phyloP scores from a whole-genome alignment of 2,888 invertebrate species.

The Hirudinaria manillensis region DNA sequence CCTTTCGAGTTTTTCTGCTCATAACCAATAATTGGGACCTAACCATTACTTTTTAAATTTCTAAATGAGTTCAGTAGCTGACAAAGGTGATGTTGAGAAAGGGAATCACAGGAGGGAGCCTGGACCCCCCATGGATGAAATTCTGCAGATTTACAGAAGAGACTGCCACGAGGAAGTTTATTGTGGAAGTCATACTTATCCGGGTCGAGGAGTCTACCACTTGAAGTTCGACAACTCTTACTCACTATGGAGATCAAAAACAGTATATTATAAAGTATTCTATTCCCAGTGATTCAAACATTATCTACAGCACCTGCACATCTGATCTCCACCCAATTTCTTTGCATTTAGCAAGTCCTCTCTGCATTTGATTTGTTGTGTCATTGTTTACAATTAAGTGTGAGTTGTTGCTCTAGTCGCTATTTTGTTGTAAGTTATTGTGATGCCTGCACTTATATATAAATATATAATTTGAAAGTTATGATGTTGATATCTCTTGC shows the following conservation, averaged over 20 bases:
- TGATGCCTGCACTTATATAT: too few relatives aligned
- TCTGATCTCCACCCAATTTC: conserved; percentile 12
- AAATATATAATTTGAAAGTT: too few relatives aligned
- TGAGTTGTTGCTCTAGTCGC: too few relatives aligned
- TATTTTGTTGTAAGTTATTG: too few relatives aligned
- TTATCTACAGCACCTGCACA: not conserved
- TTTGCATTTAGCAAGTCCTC: too few relatives aligned
- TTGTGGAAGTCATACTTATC: conserved; percentile 93
- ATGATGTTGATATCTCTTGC: too few relatives aligned
- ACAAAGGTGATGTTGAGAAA: conserved; percentile 62
- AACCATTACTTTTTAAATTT: not conserved
- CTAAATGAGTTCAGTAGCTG: not conserved
- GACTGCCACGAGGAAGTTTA: conserved; percentile 95
- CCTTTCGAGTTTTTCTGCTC: not conserved
- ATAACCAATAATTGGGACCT: not conserved
- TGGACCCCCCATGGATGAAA: conserved; percentile 68
- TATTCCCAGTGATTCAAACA: conserved; percentile 61
- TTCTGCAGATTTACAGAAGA: conserved; percentile 87
- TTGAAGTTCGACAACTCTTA: conserved; percentile 99
- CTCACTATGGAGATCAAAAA: conserved; percentile 97
- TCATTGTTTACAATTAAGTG: too few relatives aligned
- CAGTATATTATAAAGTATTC: conserved; percentile 94
- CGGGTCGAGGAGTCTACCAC: conserved; percentile 92
- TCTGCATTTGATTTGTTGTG: too few relatives aligned
- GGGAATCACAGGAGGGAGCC: conserved; percentile 53